phyloP scores from a whole-genome alignment of 2,113 vertebrate genomes.

The Nansenia antarctica region DNA sequence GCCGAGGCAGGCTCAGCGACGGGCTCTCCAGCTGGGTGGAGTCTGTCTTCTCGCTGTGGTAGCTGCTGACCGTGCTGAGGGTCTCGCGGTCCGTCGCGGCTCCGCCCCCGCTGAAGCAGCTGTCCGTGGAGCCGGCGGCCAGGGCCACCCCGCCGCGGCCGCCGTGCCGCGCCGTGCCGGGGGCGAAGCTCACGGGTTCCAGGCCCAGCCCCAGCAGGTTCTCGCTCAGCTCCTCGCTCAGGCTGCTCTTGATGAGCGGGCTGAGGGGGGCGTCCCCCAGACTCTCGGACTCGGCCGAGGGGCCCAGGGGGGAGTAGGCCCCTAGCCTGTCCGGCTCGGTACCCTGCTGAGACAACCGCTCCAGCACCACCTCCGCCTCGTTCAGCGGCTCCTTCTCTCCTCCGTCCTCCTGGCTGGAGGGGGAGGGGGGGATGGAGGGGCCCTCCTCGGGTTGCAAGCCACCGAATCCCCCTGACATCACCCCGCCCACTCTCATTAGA shows the following conservation, averaged over 20 bases:
- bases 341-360: constrained; percentile 45
- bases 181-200: constrained; percentile 70
- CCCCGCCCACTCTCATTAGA: constrained; percentile 63
- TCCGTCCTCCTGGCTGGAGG: constrained; percentile 78
- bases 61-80: constrained; percentile 85
- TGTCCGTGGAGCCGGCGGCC: constrained; percentile 86
- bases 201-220: constrained; percentile 83
- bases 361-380: constrained; percentile 45
- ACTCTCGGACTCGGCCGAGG: constrained; percentile 77
- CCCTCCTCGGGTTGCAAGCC: constrained; percentile 52
- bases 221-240: constrained; percentile 87
- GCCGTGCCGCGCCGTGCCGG: constrained; percentile 66
- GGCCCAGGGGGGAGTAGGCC: constrained; percentile 69
- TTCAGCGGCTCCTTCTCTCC: constrained; percentile 70
- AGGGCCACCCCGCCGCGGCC: constrained; percentile 74
- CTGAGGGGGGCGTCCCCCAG: constrained; percentile 84
- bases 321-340: constrained; percentile 45
- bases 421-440: constrained; percentile 77
- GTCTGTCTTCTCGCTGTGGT: constrained; percentile 88
- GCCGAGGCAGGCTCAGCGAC: constrained; percentile 68
- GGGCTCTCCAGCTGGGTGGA: constrained; percentile 90
- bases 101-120: constrained; percentile 84
- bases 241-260: constrained; percentile 84
- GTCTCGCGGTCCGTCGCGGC: constrained; percentile 83
- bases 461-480: constrained; percentile 58